Evolutionary conservation across 2,797 vertebrate genomes (phyloP), one percentile per base, ranked within the genome.

Genomic region (Hylomyscus alleni): DNA sequence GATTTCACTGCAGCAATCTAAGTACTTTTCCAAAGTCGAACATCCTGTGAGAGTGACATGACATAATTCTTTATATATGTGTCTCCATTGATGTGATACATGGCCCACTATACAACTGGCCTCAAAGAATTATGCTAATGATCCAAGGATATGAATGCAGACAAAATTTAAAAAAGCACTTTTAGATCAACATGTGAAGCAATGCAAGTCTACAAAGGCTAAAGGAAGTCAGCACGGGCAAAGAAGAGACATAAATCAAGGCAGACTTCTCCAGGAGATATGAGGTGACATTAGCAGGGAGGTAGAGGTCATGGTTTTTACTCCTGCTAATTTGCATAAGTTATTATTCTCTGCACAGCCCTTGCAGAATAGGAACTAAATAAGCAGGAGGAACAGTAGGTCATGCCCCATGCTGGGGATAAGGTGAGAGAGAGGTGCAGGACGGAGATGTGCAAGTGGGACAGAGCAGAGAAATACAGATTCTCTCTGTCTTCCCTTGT

Each of bases 151-250:
- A 62, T 3, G 65, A 56, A 56, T 44, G 50, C 7, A 76, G 92
- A 90, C 83, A 90, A 37, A 22, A 62, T 15, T 15, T 54, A 20
- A 52, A n/a, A 77, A 65, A 89, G 1, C 22, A 69, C 56, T 95
- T 94, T 83, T 44, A 96, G 65, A 81, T 77, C 50, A 88, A 88
- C 65, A 2, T 77, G 13, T 2, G 20, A 96, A 88, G 31, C 9
- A 56, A 96, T 82, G 60, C 29, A 84, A 92, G 94, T 95, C 24
- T 90, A 31, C 69, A 75, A 24, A 91, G 83, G 72, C 78, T 87
- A 93, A 83, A 50, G 60, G n/a, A 87, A 94, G 92, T 86, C 90
- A 47, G 26, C 34, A 31, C 87, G 78, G 82, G 82, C 73, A 87
- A 73, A 77, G 44, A 60, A 78, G 78, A 95, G 58, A 76, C 83